Evolutionary conservation across 1,140 invertebrate genomes (phyloP), one percentile per base, ranked within the genome.

Genomic region (Euborellia annulipes): DNA sequence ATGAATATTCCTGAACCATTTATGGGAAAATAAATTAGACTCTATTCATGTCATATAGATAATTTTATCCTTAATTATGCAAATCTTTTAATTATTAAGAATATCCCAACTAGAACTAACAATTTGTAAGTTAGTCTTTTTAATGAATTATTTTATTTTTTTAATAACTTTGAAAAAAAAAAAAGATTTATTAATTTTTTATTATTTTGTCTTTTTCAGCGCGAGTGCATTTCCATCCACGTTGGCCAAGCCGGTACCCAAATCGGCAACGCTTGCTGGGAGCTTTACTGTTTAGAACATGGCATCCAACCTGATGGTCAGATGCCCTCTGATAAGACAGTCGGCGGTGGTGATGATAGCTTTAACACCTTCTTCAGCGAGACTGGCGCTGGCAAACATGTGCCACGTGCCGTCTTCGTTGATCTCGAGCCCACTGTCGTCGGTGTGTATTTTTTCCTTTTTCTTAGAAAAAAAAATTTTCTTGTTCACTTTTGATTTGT

Each of bases 381-480:
- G 11, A 27, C 23, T 27, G 23, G 23, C 4, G 23, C 23, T 27
- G 23, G 23, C 23, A 27, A 27, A 11, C 23, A 27, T 27, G 23
- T 27, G 23, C 23, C 23, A 4, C 23, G 23, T 27, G 23, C 85
- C 8, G 79, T 85, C 9, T 89, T 87, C 58, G 82, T 90, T 2
- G 86, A 91, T 62, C 65, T 91, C 49, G 87, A 91, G 61, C 84
- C 86, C 9, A 88, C 84, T 50, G 84, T 87, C 16, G 82, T 90
- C 9, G 84, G 83, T 83, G 53, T 66, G 72, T 57, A 13, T 27
- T 27, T 27, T 6, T 27, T 27, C n/a, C n/a, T 21, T 3, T 34
- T 17, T 23, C 34, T 23, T 11, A 14, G 16, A 17, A 6, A 13
- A n/a, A 9, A 18, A 11, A 19, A 47, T 44, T 42, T 47, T 34